Evolutionary conservation across 2,888 invertebrate species (phyloP), one percentile per base, ranked within the genome.

Genomic region (Branchipolynoe longqiensis): DNA sequence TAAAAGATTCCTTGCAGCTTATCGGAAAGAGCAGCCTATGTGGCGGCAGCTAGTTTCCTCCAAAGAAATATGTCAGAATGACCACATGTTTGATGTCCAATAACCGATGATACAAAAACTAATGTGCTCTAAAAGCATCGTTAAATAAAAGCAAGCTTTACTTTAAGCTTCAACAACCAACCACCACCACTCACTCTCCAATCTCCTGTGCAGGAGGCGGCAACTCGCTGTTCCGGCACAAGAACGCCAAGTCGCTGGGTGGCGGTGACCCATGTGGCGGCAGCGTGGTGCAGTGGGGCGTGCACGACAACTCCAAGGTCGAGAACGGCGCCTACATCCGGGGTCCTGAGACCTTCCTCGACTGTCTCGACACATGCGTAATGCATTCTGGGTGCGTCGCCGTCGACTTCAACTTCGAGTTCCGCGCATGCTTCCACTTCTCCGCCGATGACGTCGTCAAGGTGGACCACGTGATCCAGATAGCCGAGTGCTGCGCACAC

Each of bases 351-450:
- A 48, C 41, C 48, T 78, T 78, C 78, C 78, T 78, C 25, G 48
- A 78, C 14, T 78, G 78, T 22, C 78, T 78, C 25, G 78, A 78
- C 78, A 78, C 48, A 25, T 78, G 78, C 28, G 78, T 33, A 8
- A 14, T 25, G n/a, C 48, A 78, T 6, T 6, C 28, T 0, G 48
- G 48, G 22, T 78, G 78, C 28, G 8, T 0, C 8, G 78, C 78
- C 3, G 48, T 78, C 3, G 78, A 78, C 28, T 78, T 78, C 33
- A 78, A 78, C 78, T 78, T 78, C n/a, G 48, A 48, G 1, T 41
- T 22, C 25, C 1, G 28, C 1, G 31, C 78, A 28, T 78, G 78
- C 28, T 78, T 78, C 48, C 78, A 78, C 41, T 48, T 78, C n/a
- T 36, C 22, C 25, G 28, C 6, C 1, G 38, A 22, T 1, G 78